These are phyloP conservation scores for Eumeta japonica DNA, from an alignment of 1,140 invertebrate species.

Conservation along the genomic window DNA sequence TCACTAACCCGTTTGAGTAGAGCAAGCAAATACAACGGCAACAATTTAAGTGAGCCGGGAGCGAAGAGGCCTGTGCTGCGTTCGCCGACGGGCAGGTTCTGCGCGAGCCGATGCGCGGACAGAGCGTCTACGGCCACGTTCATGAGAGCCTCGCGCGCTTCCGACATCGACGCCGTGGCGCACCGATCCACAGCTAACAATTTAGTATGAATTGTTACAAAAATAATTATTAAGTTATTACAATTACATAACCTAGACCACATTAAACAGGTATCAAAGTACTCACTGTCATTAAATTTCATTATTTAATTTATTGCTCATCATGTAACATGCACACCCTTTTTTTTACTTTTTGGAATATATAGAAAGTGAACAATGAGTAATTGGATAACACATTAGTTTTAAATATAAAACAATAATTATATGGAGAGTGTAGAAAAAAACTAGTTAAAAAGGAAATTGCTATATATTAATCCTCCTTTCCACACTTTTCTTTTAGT, in stretches of 20 bases:
- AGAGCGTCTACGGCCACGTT: slow-evolving; percentile 93
- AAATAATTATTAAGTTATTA: no score
- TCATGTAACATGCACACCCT: no score
- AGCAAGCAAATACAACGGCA: slow-evolving; percentile 89
- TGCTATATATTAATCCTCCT: no score
- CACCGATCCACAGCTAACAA: slow-evolving; percentile 87
- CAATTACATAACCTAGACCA: neutral
- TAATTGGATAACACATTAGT: neutral
- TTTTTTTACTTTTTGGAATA: no score
- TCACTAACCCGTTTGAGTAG: slow-evolving; percentile 84
- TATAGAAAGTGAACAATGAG: no score
- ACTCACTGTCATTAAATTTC: no score
- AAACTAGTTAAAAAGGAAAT: no score
- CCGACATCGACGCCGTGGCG: slow-evolving; percentile 77
- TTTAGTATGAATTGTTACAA: no score
- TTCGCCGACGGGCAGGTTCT: slow-evolving; percentile 51
- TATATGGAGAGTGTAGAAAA: neutral
- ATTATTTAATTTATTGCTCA: neutral
- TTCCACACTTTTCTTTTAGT: no score
- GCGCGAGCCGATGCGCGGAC: slow-evolving; percentile 73
- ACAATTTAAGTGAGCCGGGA: slow-evolving; percentile 71
- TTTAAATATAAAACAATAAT: no score
- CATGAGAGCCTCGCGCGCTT: slow-evolving; percentile 94
- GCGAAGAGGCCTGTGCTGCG: slow-evolving; percentile 66
- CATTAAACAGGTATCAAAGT: no score